These are phyloP conservation scores for Thymelicus acteon DNA, from an alignment of 2,888 invertebrate species.

Conservation along the genomic window DNA sequence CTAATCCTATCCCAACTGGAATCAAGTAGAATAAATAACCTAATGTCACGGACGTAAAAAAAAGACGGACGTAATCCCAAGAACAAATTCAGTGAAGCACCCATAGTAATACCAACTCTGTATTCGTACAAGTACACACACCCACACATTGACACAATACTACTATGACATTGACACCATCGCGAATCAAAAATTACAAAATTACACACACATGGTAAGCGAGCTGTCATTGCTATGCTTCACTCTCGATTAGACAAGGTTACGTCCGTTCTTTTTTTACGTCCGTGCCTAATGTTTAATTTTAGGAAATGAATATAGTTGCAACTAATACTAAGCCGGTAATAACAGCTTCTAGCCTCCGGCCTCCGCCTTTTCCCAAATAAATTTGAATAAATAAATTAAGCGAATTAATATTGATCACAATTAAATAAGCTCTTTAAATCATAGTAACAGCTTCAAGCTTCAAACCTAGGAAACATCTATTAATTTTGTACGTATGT, in stretches of 20 bases:
- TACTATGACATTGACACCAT: too few relatives aligned
- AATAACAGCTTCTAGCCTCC: background rate
- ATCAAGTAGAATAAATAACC: background rate
- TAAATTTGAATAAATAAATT: background rate
- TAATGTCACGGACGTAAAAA: too few relatives aligned
- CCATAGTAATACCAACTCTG: too few relatives aligned
- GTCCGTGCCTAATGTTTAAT: background rate
- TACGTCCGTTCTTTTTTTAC: too few relatives aligned
- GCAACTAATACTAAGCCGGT: background rate
- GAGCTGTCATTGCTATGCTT: too few relatives aligned
- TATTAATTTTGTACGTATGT: background rate
- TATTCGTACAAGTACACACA: too few relatives aligned
- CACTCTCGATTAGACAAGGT: too few relatives aligned
- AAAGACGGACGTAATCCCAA: too few relatives aligned
- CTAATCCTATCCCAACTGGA: slow-evolving; percentile 20
- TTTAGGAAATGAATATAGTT: background rate
- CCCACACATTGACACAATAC: too few relatives aligned
- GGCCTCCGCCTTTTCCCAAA: background rate
- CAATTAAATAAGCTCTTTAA: background rate
- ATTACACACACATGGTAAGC: too few relatives aligned
- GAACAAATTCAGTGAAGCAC: too few relatives aligned
- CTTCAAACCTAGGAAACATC: background rate
- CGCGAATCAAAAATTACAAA: too few relatives aligned
- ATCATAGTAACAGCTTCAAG: background rate
- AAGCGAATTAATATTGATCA: background rate